Percentiles rank a stretch among this genome's conserved stretches.
Evolutionary conservation across 2,888 invertebrate genomes (phyloP).

Genomic region (Ormia ochracea): DNA sequence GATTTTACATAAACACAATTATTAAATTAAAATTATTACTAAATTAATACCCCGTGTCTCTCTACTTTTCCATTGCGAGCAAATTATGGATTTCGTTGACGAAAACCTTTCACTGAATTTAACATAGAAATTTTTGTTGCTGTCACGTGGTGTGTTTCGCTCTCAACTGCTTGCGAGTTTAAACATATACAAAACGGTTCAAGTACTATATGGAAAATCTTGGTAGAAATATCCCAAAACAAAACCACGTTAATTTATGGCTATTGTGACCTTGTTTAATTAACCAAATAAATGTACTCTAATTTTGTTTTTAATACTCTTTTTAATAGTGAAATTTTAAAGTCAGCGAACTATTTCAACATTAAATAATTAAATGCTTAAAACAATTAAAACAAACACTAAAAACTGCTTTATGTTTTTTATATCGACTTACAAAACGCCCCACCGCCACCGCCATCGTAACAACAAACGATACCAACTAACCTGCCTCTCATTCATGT

Average conservation of each 20-base stretch:
- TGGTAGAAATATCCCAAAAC: not conserved
- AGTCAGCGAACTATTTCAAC: conserved; percentile 58
- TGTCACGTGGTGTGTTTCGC: too few relatives aligned
- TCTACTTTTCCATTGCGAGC: too few relatives aligned
- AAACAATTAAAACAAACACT: not conserved
- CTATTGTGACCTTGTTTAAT: conserved; percentile 56
- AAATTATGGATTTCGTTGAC: too few relatives aligned
- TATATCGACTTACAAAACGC: conserved; percentile 14
- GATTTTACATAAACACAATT: too few relatives aligned
- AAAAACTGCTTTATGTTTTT: conserved; percentile 28
- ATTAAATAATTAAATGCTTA: conserved; percentile 26
- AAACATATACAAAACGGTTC: not conserved
- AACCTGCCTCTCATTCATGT: not conserved
- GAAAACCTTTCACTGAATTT: too few relatives aligned
- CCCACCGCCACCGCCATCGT: not conserved
- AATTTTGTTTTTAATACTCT: conserved; percentile 8
- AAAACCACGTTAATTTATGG: conserved; percentile 16
- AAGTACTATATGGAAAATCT: not conserved
- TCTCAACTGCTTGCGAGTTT: too few relatives aligned
- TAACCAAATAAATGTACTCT: conserved; percentile 38
- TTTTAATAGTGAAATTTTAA: conserved; percentile 3
- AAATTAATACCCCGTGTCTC: too few relatives aligned
- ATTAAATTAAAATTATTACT: too few relatives aligned
- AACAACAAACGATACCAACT: not conserved
- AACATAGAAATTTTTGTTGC: too few relatives aligned